Conservation (phyloP, 1,140 invertebrate genomes). For the Drosophila suzukii region DNA sequence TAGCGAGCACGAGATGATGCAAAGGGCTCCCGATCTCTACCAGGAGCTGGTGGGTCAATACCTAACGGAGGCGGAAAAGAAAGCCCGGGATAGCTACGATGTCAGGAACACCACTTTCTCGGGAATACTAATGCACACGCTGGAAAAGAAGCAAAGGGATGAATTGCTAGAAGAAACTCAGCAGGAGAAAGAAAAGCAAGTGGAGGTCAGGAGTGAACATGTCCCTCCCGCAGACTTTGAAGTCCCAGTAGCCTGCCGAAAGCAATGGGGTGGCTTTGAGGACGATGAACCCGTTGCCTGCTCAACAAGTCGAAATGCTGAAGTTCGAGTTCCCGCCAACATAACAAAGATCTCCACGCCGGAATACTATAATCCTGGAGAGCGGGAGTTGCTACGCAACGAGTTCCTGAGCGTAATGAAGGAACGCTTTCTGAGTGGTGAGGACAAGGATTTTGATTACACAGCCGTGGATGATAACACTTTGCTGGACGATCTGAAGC, state of each 20-base stretch:
- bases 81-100: constrained; percentile 86
- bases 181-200: constrained; percentile 18
- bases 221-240: constrained; percentile 37
- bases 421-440: constrained; percentile 92
- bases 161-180: constrained; percentile 85
- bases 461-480: constrained; percentile 90
- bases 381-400: constrained; percentile 89
- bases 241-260: constrained; percentile 61
- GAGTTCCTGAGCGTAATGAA: constrained; percentile 96
- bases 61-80: constrained; percentile 90
- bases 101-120: constrained; percentile 88
- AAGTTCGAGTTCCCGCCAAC: constrained; percentile 55
- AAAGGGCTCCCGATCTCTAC: constrained; percentile 94
- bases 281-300: constrained; percentile 70
- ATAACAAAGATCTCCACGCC: constrained; percentile 77
- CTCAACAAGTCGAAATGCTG: constrained; percentile 58
- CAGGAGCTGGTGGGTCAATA: constrained; percentile 95
- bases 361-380: constrained; percentile 79
- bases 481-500: constrained; percentile 91
- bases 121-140: constrained; percentile 88
- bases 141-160: constrained; percentile 88
- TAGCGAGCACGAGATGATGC: constrained; percentile 96
- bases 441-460: constrained; percentile 92
- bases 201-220: no score
- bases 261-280: constrained; percentile 72